phyloP scores from a whole-genome alignment of 1,140 invertebrate genomes.

The Drosophila santomea region DNA sequence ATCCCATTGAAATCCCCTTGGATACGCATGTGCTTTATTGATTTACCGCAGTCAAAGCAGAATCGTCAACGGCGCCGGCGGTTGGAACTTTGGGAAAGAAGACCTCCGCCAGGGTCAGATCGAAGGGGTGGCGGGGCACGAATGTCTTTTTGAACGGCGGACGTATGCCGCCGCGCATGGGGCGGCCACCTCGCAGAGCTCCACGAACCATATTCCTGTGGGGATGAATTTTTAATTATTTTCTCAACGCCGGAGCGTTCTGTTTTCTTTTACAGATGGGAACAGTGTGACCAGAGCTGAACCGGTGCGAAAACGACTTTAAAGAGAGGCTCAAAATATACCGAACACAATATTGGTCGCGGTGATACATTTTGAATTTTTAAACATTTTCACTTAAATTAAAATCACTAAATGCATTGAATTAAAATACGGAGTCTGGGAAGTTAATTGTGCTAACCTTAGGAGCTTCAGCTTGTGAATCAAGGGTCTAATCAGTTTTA shows the following conservation, averaged over 20 bases:
- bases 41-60: slow-evolving; percentile 91
- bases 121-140: slow-evolving; percentile 95
- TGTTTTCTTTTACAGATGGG: slow-evolving; percentile 16
- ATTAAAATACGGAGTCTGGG: no score
- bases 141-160: slow-evolving; percentile 89
- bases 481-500: no score
- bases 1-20: slow-evolving; percentile 9
- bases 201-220: slow-evolving; percentile 82
- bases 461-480: no score
- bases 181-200: slow-evolving; percentile 86
- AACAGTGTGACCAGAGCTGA: slow-evolving; percentile 7
- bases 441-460: no score
- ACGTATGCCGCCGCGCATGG: slow-evolving; percentile 89
- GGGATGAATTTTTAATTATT: slow-evolving; percentile 59
- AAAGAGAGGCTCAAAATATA: background rate
- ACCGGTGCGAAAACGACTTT: background rate
- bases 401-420: no score
- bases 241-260: slow-evolving; percentile 30
- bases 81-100: slow-evolving; percentile 94
- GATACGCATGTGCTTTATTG: slow-evolving; percentile 36
- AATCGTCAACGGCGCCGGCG: slow-evolving; percentile 90
- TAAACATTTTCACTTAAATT: no score
- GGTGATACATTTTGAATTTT: no score
- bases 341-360: background rate
- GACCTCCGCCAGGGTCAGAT: slow-evolving; percentile 93